Evolutionary conservation across 2,888 invertebrate species (phyloP).

Genomic region (Cheilosia vulpina): DNA sequence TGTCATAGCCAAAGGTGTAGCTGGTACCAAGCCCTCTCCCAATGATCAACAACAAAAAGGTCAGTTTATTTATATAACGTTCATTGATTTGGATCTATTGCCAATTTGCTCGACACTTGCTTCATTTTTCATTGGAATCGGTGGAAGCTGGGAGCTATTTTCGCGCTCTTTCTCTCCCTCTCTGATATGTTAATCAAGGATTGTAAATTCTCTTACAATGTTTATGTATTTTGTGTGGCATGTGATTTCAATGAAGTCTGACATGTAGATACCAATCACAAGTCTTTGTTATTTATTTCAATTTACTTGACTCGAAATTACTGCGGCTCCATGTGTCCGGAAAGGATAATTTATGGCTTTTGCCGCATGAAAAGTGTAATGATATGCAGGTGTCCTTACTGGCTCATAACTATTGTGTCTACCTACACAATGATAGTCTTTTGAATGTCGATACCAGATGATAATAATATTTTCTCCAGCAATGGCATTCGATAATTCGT

Average conservation of each 20-base stretch:
- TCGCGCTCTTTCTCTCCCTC: not conserved
- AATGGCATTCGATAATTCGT: constrained; percentile 12
- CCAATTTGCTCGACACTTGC: constrained; percentile 33
- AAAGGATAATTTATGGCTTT: constrained; percentile 1
- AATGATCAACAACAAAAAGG: constrained; percentile 11
- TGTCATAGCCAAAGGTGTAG: constrained; percentile 11
- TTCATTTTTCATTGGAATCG: constrained; percentile 10
- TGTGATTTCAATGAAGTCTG: constrained; percentile 7
- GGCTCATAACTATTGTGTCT: constrained; percentile 4
- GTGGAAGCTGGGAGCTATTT: not conserved
- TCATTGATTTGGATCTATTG: constrained; percentile 24
- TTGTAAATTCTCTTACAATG: constrained; percentile 27
- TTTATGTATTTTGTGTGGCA: constrained; percentile 23
- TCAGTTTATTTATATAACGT: constrained; percentile 22
- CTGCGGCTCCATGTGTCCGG: not conserved
- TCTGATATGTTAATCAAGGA: constrained; percentile 13
- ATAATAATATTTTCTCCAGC: not conserved
- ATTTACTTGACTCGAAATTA: not conserved
- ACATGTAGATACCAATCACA: constrained; percentile 4
- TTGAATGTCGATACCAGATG: constrained; percentile 41
- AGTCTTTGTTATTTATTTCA: constrained; percentile 20
- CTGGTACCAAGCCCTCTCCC: not conserved
- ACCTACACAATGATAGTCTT: not conserved
- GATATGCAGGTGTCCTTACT: constrained; percentile 19
- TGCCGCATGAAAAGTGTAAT: constrained; percentile 1